Evolutionary conservation across 2,888 invertebrate species (phyloP), one percentile per base, ranked within the genome.

Genomic region (Acrocera orbiculus): DNA sequence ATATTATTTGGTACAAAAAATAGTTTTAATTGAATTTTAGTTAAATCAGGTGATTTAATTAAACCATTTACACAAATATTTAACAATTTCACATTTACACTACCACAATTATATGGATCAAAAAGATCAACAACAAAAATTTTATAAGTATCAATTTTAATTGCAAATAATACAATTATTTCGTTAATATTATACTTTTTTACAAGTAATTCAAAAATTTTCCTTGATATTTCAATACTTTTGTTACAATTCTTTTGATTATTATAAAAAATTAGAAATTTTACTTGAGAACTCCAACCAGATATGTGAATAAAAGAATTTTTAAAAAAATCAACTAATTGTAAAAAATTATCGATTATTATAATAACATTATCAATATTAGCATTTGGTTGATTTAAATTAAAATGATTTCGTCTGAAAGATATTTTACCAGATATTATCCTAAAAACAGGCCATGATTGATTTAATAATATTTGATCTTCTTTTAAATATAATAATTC

Each of bases 211-310:
- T 38, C 38, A 20, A 59, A 56, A 20, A 59, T 45, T 6, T 42
- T 30, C 1, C 43, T 37, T 3, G 54, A 52, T 1, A 54, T 40
- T 1, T 40, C 30, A 24, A 17, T 16, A 2, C 32, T 16, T 2
- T 35, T 38, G 7, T 43, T 39, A 1, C 47, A 41, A 20, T 47
- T 16, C 1, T 40, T 29, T 1, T 43, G 42, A 38, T 57, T 52
- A 28, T 57, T 52, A 32, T 45, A 60, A 16, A 61, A 47, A 11
- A 61, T 44, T 4, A 61, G 33, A 35, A 58, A 59, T 15, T 47
- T 48, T 1, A 51, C 59, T 1, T 53, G 56, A 1, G 59, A 58
- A 43, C 59, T 59, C 56, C 59, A 60, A 0, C 53, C 51, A 5
- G 48, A 39, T 43, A 50, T 47, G 9, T 36, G 41, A 19, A 46